phyloP scores from a whole-genome alignment of 1,140 invertebrate genomes.

The Nasonia longicornis region DNA sequence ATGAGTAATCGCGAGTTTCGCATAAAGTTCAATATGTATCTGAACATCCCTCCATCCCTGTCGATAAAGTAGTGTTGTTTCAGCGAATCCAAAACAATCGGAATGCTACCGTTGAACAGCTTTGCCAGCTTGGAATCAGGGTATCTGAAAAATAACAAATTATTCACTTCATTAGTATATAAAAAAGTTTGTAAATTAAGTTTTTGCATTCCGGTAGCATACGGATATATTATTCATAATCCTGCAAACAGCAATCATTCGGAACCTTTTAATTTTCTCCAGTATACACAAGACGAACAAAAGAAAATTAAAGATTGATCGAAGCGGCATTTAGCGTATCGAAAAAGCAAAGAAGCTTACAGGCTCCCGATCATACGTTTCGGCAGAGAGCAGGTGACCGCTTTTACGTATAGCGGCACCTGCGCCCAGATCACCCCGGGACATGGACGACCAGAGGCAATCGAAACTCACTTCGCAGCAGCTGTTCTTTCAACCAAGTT shows the following conservation, averaged over 20 bases:
- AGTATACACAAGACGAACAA: too few species aligned
- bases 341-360: slow-evolving; percentile 7
- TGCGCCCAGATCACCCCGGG: slow-evolving; percentile 55
- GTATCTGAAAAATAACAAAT: slow-evolving; percentile 75
- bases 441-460: slow-evolving; percentile 42
- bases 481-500: slow-evolving; percentile 53
- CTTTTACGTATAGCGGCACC: slow-evolving; percentile 52
- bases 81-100: slow-evolving; percentile 94
- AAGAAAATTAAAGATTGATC: too few species aligned
- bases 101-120: slow-evolving; percentile 96
- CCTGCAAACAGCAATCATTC: too few species aligned
- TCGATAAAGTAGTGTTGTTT: slow-evolving; percentile 99
- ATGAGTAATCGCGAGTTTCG: slow-evolving; percentile 88
- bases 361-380: background rate
- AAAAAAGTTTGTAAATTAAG: too few species aligned
- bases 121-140: slow-evolving; percentile 92
- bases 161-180: too few species aligned
- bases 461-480: slow-evolving; percentile 47
- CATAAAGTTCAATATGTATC: slow-evolving; percentile 96
- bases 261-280: too few species aligned
- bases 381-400: slow-evolving; percentile 56
- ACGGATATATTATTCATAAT: background rate
- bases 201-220: background rate
- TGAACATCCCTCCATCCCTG: slow-evolving; percentile 94
- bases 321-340: slow-evolving; percentile 20